Evolutionary conservation across 2,113 vertebrate species (phyloP).

Genomic region (Podarcis cretensis): DNA sequence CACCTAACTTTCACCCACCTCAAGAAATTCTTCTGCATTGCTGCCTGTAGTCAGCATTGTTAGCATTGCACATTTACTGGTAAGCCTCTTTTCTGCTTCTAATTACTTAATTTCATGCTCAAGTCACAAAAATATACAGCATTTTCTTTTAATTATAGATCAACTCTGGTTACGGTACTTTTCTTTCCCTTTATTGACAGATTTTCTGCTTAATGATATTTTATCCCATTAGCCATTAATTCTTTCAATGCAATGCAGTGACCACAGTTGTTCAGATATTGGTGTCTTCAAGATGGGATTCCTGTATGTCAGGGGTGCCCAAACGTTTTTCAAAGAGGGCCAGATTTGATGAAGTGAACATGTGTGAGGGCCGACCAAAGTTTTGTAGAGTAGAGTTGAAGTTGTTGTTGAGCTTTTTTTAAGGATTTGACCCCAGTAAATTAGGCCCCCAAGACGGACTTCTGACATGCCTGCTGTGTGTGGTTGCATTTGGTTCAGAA

Average conservation of each 20-base stretch:
- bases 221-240: slow-evolving; percentile 8
- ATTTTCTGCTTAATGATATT: not conserved
- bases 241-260: not conserved
- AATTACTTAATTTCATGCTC: slow-evolving; percentile 28
- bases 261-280: too few relatives aligned
- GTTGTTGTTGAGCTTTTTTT: too few relatives aligned
- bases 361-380: too few relatives aligned
- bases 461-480: too few relatives aligned
- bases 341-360: too few relatives aligned
- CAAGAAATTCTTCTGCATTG: not conserved
- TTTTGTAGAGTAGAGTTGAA: too few relatives aligned
- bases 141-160: slow-evolving; percentile 21
- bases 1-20: not conserved
- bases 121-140: not conserved
- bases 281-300: too few relatives aligned
- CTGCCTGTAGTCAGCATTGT: slow-evolving; percentile 37
- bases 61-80: slow-evolving; percentile 44
- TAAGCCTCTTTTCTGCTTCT: slow-evolving; percentile 52
- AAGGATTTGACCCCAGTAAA: too few relatives aligned
- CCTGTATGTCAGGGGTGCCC: too few relatives aligned
- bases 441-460: too few relatives aligned
- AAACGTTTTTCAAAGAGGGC: too few relatives aligned
- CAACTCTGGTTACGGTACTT: not conserved
- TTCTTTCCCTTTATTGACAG: not conserved
- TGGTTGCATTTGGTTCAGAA: too few relatives aligned